These are phyloP conservation scores for Phrynosoma platyrhinos DNA, from an alignment of 2,113 vertebrate species.

Conservation along the genomic window DNA sequence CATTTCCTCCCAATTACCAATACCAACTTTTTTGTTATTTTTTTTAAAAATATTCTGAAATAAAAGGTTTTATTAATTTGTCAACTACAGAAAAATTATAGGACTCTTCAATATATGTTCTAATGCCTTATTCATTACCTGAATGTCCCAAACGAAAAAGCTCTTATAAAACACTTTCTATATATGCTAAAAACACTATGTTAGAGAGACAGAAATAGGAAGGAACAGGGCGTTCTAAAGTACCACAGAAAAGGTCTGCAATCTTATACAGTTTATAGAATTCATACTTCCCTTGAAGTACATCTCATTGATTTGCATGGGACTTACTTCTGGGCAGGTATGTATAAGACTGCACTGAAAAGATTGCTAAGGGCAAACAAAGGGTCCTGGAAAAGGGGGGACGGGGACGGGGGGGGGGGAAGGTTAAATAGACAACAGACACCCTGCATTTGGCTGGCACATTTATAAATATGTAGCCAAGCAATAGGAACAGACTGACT, in stretches of 20 bases:
- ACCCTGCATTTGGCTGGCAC: neutral
- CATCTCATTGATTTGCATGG: neutral
- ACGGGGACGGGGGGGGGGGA: no score
- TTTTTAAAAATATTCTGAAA: neutral
- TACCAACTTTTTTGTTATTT: neutral
- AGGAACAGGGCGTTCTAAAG: conserved; percentile 11
- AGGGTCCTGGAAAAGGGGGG: neutral
- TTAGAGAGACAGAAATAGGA: no score
- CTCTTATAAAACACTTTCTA: conserved; percentile 2
- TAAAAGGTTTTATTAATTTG: conserved; percentile 1
- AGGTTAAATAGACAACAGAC: neutral
- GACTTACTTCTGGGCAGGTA: neutral
- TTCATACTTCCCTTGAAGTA: neutral
- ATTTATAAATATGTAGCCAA: conserved; percentile 25
- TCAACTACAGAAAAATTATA: conserved; percentile 36
- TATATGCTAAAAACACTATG: conserved; percentile 26
- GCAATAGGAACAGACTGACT: conserved; percentile 19
- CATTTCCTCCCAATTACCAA: conserved; percentile 4
- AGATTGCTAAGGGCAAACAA: neutral
- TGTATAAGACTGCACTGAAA: neutral
- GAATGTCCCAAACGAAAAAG: conserved; percentile 19
- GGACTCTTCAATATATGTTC: conserved; percentile 26
- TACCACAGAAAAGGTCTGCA: neutral
- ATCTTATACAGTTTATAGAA: neutral
- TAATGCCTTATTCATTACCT: conserved; percentile 14